Evolutionary conservation across 2,888 invertebrate species (phyloP), one percentile per base, ranked within the genome.

Genomic region (Dryomyza anilis): DNA sequence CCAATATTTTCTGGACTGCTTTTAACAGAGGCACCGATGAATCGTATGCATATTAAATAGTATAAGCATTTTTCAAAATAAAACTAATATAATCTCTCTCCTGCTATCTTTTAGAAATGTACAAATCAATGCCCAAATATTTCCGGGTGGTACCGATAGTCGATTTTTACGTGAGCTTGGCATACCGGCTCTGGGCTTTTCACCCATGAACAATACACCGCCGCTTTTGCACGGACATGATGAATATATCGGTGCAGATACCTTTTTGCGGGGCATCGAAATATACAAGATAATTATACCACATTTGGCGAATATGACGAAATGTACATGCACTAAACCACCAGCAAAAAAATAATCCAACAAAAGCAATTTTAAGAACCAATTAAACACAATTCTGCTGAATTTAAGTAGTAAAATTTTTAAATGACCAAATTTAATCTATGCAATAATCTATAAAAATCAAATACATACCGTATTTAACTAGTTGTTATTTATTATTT

Each of bases 111-210:
- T 46, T 78, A 92, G 91, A 81, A 86, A 87, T 16, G 78, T 92
- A 25, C 87, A 88, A 72, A 76, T 90, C 70, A 87, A 87, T 68
- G 85, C 86, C 58, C 87, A 90, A 72, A 91, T 94, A 64, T 95
- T 95, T 80, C 91, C 94, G 0, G 96, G 93, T 1, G 94, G 91
- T 14, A 96, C 96, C 0, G 97, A 97, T 80, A 91, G 91, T 74
- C 87, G 95, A 68, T 95, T 88, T 77, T 81, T 96, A 12, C 87
- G 96, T 19, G 74, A 89, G 87, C 77, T 87, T 43, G 94, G 93
- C 10, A 86, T 93, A 61, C 92, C 93, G 2, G 94, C 94, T 0
- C 85, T 97, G 66, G 94, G 96, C 23, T 95, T 98, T 83, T 94
- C 95, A 0, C 96, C 96, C 0, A 92, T 96, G 85, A 91, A 90